A percentile compares a stretch with the other conserved stretches of the same genome.
These are phyloP conservation scores for Drosophila kanekoi DNA, from an alignment of 2,888 invertebrate species.

Conservation along the genomic window DNA sequence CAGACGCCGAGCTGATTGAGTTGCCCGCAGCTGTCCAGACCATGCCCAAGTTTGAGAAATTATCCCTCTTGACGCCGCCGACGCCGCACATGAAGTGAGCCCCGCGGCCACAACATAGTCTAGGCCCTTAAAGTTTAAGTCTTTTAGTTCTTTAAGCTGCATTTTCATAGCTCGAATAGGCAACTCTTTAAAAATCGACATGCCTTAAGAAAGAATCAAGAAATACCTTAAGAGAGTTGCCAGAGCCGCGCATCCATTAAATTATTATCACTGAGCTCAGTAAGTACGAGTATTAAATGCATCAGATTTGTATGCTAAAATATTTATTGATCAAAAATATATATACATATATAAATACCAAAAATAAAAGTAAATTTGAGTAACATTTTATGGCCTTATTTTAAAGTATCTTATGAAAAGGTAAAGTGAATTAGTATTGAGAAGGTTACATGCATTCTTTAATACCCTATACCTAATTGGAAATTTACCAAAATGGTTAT, in stretches of 20 bases:
- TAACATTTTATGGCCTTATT: neutral
- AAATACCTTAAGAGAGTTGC: slow-evolving; percentile 13
- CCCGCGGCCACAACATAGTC: slow-evolving; percentile 2
- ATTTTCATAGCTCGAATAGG: slow-evolving; percentile 27
- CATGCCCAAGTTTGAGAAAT: slow-evolving; percentile 79
- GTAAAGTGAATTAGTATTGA: neutral
- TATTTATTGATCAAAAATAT: slow-evolving; percentile 60
- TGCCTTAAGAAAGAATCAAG: neutral
- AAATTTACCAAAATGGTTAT: too few relatives aligned
- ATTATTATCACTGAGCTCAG: slow-evolving; percentile 43
- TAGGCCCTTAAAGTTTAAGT: slow-evolving; percentile 43
- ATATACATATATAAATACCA: slow-evolving; percentile 25
- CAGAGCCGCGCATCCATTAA: slow-evolving; percentile 36
- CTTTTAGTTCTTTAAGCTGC: slow-evolving; percentile 44
- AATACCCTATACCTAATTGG: neutral
- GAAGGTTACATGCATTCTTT: neutral
- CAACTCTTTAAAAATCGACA: neutral
- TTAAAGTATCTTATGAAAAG: too few relatives aligned
- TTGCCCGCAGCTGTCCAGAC: slow-evolving; percentile 37
- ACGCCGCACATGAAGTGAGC: slow-evolving; percentile 43
- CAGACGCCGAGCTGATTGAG: slow-evolving; percentile 84
- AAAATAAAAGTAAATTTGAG: slow-evolving; percentile 1
- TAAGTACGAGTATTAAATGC: slow-evolving; percentile 49
- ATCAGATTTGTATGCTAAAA: slow-evolving; percentile 29
- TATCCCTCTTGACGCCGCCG: slow-evolving; percentile 55